Conservation (phyloP, 2,797 vertebrate species). For the Manis pentadactyla region DNA sequence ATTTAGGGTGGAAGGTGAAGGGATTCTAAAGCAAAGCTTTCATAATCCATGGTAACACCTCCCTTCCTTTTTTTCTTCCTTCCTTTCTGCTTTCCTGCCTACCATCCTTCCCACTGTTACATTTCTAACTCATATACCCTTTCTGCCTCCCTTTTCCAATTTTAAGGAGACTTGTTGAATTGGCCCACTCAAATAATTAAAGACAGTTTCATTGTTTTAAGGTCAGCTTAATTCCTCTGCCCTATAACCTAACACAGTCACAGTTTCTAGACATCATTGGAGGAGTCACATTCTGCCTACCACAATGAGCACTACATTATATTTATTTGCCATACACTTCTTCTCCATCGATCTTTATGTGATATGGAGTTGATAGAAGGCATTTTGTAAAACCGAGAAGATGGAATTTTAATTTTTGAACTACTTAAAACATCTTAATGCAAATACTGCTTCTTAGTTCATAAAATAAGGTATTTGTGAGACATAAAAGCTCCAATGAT, state of each 20-base stretch:
- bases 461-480: background rate
- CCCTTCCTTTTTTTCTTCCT: background rate
- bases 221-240: background rate
- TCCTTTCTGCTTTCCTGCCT: background rate
- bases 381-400: background rate
- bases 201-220: background rate
- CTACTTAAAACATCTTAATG: constrained; percentile 2
- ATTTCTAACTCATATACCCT: background rate
- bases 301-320: background rate
- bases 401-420: background rate
- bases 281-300: background rate
- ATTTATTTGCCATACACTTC: background rate
- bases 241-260: background rate
- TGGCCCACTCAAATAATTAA: background rate
- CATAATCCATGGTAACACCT: background rate
- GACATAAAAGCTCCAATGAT: background rate
- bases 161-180: background rate
- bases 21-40: background rate
- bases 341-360: background rate
- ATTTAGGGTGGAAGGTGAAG: too few species aligned
- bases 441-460: background rate
- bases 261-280: background rate
- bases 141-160: background rate
- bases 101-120: background rate
- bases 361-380: background rate